Percentiles rank a stretch among this genome's conserved stretches.
phyloP scores from a whole-genome alignment of 1,140 invertebrate genomes.

The Drepana arcuata region DNA sequence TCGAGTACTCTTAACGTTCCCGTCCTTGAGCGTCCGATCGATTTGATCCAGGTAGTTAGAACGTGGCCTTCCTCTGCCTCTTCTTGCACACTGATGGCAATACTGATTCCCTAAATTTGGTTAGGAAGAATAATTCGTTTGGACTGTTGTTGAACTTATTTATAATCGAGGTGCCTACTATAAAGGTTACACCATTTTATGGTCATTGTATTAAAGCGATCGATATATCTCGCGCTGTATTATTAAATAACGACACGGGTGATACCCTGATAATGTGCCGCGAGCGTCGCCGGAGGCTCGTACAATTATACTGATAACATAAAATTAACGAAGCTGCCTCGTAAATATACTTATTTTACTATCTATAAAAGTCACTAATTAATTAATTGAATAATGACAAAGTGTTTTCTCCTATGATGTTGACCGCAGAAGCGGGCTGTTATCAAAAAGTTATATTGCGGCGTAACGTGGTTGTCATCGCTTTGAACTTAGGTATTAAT shows the following conservation, averaged over 20 bases:
- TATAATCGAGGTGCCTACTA: too few species aligned
- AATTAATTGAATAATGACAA: constrained; percentile 70
- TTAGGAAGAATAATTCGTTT: too few species aligned
- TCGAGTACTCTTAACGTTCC: too few species aligned
- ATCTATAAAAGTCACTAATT: constrained; percentile 67
- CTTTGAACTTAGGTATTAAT: constrained; percentile 16
- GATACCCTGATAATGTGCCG: constrained; percentile 12
- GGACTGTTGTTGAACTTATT: too few species aligned
- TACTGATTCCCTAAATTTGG: too few species aligned
- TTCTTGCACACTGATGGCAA: too few species aligned
- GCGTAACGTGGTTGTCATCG: constrained; percentile 45
- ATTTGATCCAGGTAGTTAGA: too few species aligned
- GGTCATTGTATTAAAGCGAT: constrained; percentile 10
- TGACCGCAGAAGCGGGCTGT: constrained; percentile 20
- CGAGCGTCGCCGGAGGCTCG: constrained; percentile 22
- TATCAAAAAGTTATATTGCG: constrained; percentile 30
- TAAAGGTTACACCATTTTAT: constrained; percentile 5
- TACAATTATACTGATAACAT: constrained; percentile 61
- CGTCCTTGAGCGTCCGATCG: too few species aligned
- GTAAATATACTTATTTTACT: constrained; percentile 63
- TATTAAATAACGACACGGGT: constrained; percentile 8
- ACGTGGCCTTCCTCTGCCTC: too few species aligned
- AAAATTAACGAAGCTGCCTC: constrained; percentile 57
- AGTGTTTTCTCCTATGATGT: constrained; percentile 38
- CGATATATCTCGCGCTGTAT: constrained; percentile 8